A percentile compares a stretch with the other conserved stretches of the same genome.
phyloP scores from a whole-genome alignment of 2,888 invertebrate genomes.

The Napeogenes inachia region DNA sequence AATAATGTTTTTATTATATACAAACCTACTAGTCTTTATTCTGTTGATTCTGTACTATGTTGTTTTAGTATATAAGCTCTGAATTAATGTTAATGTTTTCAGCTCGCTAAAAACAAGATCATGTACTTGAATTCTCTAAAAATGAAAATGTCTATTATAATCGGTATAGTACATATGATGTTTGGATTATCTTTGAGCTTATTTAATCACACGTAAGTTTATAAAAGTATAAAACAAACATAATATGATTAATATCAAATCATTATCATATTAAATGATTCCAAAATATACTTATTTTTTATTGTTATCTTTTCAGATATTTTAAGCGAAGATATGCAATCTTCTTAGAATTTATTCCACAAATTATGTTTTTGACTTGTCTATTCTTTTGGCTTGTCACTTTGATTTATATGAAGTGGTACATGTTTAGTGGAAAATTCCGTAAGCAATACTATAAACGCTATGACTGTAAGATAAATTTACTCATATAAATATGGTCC shows the following conservation, averaged over 20 bases:
- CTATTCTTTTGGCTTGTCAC: slow-evolving; percentile 93
- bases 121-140: slow-evolving; percentile 94
- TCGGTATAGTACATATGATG: slow-evolving; percentile 95
- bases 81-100: slow-evolving; percentile 30
- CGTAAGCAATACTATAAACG: slow-evolving; percentile 36
- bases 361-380: slow-evolving; percentile 89
- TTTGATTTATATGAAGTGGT: slow-evolving; percentile 93
- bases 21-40: no score
- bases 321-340: slow-evolving; percentile 79
- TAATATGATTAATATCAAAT: no score
- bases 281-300: background rate
- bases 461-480: background rate
- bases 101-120: slow-evolving; percentile 86
- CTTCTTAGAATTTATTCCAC: slow-evolving; percentile 90
- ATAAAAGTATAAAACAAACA: background rate
- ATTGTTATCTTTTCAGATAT: slow-evolving; percentile 60
- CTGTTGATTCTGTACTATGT: no score
- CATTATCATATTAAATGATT: no score
- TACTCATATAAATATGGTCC: background rate
- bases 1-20: no score
- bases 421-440: slow-evolving; percentile 70
- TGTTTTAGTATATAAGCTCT: no score
- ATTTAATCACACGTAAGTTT: slow-evolving; percentile 81
- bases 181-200: slow-evolving; percentile 89
- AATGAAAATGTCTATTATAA: slow-evolving; percentile 95